A percentile compares a stretch with the other conserved stretches of the same genome.
phyloP scores from a whole-genome alignment of 1,140 invertebrate genomes.

The Liolophura sinensis region DNA sequence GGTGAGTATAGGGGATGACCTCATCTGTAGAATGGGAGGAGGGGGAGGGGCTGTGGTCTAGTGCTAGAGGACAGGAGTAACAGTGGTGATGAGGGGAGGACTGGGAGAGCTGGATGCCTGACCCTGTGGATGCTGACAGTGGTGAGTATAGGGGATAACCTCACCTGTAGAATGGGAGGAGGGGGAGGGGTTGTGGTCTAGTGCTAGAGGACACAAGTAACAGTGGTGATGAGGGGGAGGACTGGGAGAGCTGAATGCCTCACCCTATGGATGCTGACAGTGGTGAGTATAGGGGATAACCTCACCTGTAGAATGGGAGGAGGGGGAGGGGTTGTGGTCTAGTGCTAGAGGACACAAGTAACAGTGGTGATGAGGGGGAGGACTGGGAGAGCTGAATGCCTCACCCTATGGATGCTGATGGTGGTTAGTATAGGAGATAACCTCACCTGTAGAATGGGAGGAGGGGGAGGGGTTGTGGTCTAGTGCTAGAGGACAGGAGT shows the following conservation, averaged over 20 bases:
- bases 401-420: slow-evolving; percentile 88
- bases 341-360: slow-evolving; percentile 55
- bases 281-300: slow-evolving; percentile 30
- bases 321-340: slow-evolving; percentile 72
- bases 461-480: slow-evolving; percentile 72
- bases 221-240: slow-evolving; percentile 64
- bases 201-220: slow-evolving; percentile 56
- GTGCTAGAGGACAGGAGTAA: slow-evolving; percentile 55
- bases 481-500: slow-evolving; percentile 56
- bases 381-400: slow-evolving; percentile 91
- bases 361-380: slow-evolving; percentile 64
- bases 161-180: no score
- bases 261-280: slow-evolving; percentile 90
- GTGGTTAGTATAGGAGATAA: slow-evolving; percentile 57
- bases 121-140: slow-evolving; percentile 87
- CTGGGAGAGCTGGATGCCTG: slow-evolving; percentile 93
- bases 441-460: no score
- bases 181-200: slow-evolving; percentile 71
- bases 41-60: no score
- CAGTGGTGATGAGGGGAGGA: slow-evolving; percentile 63
- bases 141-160: slow-evolving; percentile 44
- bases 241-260: slow-evolving; percentile 91
- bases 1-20: slow-evolving; percentile 44
- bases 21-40: no score
- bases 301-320: no score